Conservation (phyloP, 2,113 vertebrate genomes). For the Eubucco bourcierii region DNA sequence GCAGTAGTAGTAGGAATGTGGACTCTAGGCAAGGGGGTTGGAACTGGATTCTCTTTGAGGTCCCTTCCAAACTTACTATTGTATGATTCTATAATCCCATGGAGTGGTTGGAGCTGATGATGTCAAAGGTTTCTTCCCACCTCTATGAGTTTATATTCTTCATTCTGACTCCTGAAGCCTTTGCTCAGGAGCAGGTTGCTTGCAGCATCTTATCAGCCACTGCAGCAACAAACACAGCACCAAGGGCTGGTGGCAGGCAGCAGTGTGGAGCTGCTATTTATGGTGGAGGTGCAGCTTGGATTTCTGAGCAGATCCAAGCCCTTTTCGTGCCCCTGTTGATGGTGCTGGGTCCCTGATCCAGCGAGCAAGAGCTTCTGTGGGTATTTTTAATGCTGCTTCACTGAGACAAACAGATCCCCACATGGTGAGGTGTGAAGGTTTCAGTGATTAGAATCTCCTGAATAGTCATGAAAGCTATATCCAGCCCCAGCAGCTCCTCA, state of each 20-base stretch:
- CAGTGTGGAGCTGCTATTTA: background rate
- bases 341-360: background rate
- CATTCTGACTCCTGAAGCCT: background rate
- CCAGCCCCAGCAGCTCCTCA: slow-evolving; percentile 14
- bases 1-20: too few species aligned
- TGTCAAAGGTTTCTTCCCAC: too few species aligned
- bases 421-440: background rate
- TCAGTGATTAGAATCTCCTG: slow-evolving; percentile 43
- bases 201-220: background rate
- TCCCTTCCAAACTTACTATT: too few species aligned
- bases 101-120: too few species aligned
- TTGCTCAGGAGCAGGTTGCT: background rate
- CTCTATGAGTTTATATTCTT: too few species aligned
- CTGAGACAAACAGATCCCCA: slow-evolving; percentile 3
- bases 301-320: background rate
- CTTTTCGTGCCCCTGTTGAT: background rate
- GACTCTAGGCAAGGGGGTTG: too few species aligned
- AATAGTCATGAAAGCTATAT: slow-evolving; percentile 52
- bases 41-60: too few species aligned
- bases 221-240: background rate
- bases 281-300: background rate
- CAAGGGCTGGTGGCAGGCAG: background rate
- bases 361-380: background rate
- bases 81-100: too few species aligned
- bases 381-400: background rate